Conservation (phyloP, 2,797 vertebrate species). For the Amblyopsis hoosieri region DNA sequence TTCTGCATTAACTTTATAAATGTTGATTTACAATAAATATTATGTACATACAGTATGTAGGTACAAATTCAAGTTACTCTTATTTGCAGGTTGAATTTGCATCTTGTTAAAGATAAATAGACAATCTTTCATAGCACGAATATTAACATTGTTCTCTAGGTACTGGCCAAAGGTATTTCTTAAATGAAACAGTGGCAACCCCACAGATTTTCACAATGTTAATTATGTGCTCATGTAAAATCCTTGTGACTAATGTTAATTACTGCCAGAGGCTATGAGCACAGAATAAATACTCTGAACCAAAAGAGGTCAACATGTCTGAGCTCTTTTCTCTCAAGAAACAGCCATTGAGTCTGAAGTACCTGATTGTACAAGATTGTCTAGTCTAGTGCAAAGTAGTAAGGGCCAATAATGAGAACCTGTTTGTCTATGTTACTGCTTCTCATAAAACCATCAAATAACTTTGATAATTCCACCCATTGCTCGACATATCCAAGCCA, state of each 20-base stretch:
- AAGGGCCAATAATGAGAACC: constrained; percentile 1
- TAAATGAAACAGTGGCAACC: too few species aligned
- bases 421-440: constrained; percentile 18
- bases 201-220: too few species aligned
- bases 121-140: too few species aligned
- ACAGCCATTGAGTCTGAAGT: neutral
- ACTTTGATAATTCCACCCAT: constrained; percentile 12
- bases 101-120: too few species aligned
- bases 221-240: neutral
- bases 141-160: too few species aligned
- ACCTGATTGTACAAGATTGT: neutral
- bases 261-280: neutral
- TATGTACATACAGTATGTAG: too few species aligned
- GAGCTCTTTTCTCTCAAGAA: neutral
- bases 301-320: neutral
- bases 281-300: neutral
- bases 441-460: constrained; percentile 19
- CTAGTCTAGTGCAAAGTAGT: constrained; percentile 5
- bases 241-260: constrained; percentile 1
- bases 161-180: too few species aligned
- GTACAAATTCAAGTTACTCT: too few species aligned
- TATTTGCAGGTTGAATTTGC: too few species aligned
- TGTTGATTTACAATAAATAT: too few species aligned
- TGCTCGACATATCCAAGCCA: neutral
- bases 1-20: too few species aligned